A percentile compares a stretch with the other conserved stretches of the same genome.
These are phyloP conservation scores for Crenichthys baileyi DNA, from an alignment of 2,797 vertebrate species.

Conservation along the genomic window DNA sequence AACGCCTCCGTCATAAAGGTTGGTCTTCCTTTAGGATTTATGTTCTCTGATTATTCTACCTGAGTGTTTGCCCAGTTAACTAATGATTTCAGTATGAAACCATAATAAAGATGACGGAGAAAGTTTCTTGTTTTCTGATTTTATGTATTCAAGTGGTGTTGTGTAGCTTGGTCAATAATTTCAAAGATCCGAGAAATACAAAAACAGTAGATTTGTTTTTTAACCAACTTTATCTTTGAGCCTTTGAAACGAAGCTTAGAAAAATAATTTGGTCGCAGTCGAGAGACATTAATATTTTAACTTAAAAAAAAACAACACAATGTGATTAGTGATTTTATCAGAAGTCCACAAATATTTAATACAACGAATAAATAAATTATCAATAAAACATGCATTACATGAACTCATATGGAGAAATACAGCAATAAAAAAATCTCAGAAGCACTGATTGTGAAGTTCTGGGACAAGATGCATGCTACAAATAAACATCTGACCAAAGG, in stretches of 20 bases:
- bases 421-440: not conserved
- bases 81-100: not conserved
- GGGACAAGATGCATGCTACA: not conserved
- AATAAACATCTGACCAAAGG: not conserved
- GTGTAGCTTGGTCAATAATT: not conserved
- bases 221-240: not conserved
- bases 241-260: not conserved
- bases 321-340: not conserved
- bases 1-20: conserved; percentile 24
- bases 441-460: not conserved
- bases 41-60: conserved; percentile 27
- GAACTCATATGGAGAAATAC: not conserved
- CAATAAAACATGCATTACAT: too few relatives aligned
- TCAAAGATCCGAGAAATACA: not conserved
- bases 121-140: not conserved
- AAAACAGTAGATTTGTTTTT: not conserved
- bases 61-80: not conserved
- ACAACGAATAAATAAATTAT: not conserved
- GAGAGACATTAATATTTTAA: not conserved
- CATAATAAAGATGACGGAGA: not conserved
- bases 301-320: not conserved
- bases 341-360: not conserved
- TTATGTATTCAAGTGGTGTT: not conserved
- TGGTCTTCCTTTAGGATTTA: conserved; percentile 39
- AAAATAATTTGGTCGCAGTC: not conserved